phyloP scores from a whole-genome alignment of 2,113 vertebrate species.

The Erpornis zantholeuca region DNA sequence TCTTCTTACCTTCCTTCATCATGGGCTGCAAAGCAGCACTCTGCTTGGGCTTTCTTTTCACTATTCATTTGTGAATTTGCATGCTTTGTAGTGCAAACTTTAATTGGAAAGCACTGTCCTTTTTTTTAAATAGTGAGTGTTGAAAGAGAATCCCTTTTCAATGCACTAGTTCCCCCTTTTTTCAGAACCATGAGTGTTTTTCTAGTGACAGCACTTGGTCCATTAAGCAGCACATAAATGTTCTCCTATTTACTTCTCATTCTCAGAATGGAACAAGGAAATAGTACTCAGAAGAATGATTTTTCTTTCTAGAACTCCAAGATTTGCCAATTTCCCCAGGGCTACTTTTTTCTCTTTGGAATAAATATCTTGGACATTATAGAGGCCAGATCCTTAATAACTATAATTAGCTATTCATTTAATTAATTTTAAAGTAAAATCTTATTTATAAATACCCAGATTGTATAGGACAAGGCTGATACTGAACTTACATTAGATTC shows the following conservation, averaged over 20 bases:
- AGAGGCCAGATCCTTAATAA: background rate
- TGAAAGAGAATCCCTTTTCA: background rate
- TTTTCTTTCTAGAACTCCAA: background rate
- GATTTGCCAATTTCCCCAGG: background rate
- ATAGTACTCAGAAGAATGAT: background rate
- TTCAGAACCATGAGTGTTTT: background rate
- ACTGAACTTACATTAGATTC: background rate
- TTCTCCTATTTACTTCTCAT: background rate
- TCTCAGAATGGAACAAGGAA: background rate
- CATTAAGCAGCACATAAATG: background rate
- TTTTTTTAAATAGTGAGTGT: background rate
- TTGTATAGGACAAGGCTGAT: background rate
- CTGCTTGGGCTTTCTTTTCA: background rate
- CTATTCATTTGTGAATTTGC: background rate
- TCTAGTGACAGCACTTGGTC: background rate
- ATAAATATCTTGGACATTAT: background rate
- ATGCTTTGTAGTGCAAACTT: background rate
- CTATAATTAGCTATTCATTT: background rate
- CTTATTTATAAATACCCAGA: background rate
- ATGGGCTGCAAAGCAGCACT: background rate
- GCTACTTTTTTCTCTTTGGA: background rate
- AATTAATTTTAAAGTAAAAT: conserved; percentile 8
- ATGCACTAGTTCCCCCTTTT: background rate
- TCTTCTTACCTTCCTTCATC: background rate
- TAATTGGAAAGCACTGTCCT: background rate